Conservation (phyloP, 2,888 invertebrate species). For the Germaria angustata region DNA sequence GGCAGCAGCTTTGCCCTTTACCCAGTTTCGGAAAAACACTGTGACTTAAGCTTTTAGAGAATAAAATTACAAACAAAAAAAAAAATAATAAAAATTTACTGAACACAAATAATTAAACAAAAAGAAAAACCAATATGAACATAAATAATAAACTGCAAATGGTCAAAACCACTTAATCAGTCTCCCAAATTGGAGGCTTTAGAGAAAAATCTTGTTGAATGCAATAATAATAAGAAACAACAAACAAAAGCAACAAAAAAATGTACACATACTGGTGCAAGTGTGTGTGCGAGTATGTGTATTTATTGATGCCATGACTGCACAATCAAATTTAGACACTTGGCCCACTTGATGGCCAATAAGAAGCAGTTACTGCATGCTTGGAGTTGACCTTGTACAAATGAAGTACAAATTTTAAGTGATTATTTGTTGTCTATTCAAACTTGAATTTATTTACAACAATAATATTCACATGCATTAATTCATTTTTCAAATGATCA, state of each 20-base stretch:
- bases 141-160: slow-evolving; percentile 44
- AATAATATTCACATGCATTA: too few relatives aligned
- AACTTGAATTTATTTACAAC: too few relatives aligned
- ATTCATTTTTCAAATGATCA: too few relatives aligned
- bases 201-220: slow-evolving; percentile 42
- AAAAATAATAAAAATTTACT: slow-evolving; percentile 26
- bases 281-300: too few relatives aligned
- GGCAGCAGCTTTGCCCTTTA: slow-evolving; percentile 54
- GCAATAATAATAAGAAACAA: slow-evolving; percentile 1
- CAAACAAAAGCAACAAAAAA: background rate
- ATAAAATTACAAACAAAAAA: slow-evolving; percentile 7
- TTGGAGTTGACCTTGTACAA: background rate
- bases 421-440: too few relatives aligned
- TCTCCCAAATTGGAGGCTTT: slow-evolving; percentile 24
- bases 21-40: slow-evolving; percentile 57
- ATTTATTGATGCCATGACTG: slow-evolving; percentile 16
- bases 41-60: slow-evolving; percentile 8
- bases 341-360: background rate
- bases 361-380: background rate
- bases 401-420: too few relatives aligned
- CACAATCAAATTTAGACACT: slow-evolving; percentile 39
- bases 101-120: background rate
- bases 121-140: background rate
- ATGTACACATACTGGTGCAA: too few relatives aligned
- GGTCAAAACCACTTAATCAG: slow-evolving; percentile 59